A percentile compares a stretch with the other conserved stretches of the same genome.
Evolutionary conservation across 2,797 vertebrate genomes (phyloP).

Genomic region (Xerus rutilus): DNA sequence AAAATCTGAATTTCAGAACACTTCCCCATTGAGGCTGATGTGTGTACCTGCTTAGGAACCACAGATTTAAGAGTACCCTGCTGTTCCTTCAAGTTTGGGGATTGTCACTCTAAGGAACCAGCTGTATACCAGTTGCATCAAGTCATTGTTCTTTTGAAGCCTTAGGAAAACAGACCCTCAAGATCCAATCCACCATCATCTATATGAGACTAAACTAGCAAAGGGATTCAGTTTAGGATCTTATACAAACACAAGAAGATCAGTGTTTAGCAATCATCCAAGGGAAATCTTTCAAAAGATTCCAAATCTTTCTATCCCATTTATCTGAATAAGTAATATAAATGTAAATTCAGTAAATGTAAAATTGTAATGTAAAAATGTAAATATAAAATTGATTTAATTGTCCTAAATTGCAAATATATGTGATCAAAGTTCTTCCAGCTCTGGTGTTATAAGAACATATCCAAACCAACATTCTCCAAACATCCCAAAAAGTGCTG

Average conservation of each 20-base stretch:
- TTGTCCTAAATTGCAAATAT: neutral
- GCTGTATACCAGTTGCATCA: neutral
- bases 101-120: neutral
- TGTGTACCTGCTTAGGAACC: neutral
- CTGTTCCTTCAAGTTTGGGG: neutral
- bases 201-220: neutral
- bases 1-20: neutral
- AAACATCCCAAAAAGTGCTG: neutral
- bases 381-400: neutral
- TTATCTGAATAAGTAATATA: neutral
- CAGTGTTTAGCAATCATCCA: neutral
- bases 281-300: neutral
- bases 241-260: neutral
- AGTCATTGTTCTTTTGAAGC: neutral
- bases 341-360: neutral
- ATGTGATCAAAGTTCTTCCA: neutral
- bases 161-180: neutral
- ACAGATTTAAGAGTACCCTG: neutral
- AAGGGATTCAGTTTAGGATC: neutral
- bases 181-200: too few species aligned
- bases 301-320: neutral
- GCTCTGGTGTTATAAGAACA: neutral
- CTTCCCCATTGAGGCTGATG: neutral
- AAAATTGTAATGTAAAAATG: too few species aligned
- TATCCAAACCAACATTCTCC: neutral